phyloP scores from a whole-genome alignment of 1,140 invertebrate species.

The Delia radicum region DNA sequence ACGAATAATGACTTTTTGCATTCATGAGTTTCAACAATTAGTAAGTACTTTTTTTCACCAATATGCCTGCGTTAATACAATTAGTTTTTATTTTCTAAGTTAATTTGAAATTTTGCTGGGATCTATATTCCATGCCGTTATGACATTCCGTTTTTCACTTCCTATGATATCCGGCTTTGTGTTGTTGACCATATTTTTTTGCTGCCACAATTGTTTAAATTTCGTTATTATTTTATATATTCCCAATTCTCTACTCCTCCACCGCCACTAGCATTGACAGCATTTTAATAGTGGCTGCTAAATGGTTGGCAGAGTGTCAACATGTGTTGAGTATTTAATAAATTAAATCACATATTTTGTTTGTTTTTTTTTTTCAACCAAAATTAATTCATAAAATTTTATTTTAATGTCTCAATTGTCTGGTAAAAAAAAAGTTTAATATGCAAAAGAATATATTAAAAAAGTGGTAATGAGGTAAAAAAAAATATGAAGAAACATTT shows the following conservation, averaged over 20 bases:
- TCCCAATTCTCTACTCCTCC: not conserved
- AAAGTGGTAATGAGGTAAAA: too few species aligned
- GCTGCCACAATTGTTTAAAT: not conserved
- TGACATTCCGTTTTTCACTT: not conserved
- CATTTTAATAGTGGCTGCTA: not conserved
- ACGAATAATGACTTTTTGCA: too few species aligned
- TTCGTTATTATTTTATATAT: not conserved
- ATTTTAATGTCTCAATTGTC: not conserved
- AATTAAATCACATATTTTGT: constrained; percentile 1
- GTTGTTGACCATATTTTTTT: not conserved
- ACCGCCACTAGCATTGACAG: not conserved
- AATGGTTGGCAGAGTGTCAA: constrained; percentile 16
- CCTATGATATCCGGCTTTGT: not conserved
- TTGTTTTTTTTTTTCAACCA: not conserved
- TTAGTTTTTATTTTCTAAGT: too few species aligned
- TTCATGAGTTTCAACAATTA: too few species aligned
- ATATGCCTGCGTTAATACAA: too few species aligned
- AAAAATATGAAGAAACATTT: too few species aligned
- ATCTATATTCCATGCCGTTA: not conserved
- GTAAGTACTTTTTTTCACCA: too few species aligned
- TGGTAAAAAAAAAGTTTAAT: not conserved
- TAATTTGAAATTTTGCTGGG: too few species aligned
- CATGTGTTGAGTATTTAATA: constrained; percentile 21
- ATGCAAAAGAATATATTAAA: too few species aligned
- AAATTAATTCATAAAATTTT: not conserved